A percentile compares a stretch with the other conserved stretches of the same genome.
These are phyloP conservation scores for Naso thynnoides DNA, from an alignment of 2,797 vertebrate species.

Conservation along the genomic window DNA sequence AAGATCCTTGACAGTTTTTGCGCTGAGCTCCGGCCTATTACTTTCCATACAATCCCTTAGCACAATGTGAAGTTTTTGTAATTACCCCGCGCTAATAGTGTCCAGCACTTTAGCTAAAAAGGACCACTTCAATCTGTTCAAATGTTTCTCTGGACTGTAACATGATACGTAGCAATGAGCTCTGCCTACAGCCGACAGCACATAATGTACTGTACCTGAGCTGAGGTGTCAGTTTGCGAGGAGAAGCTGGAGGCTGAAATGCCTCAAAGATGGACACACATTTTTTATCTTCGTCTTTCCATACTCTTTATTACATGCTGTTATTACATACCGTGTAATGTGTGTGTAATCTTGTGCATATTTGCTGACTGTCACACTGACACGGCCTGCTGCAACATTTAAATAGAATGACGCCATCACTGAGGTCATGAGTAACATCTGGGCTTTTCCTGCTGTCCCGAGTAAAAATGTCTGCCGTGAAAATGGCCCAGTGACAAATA, in stretches of 20 bases:
- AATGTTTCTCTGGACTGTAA: background rate
- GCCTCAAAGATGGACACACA: background rate
- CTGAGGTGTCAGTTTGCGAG: background rate
- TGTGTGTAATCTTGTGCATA: too few species aligned
- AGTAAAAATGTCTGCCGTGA: background rate
- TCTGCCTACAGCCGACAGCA: background rate
- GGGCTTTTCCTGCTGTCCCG: background rate
- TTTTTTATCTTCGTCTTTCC: background rate
- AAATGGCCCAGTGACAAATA: background rate
- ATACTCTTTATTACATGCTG: background rate
- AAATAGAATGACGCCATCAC: background rate
- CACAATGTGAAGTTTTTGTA: too few species aligned
- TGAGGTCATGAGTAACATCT: too few species aligned
- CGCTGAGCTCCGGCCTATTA: too few species aligned
- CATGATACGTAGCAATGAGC: background rate
- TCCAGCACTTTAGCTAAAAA: background rate
- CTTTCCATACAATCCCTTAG: too few species aligned
- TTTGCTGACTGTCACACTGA: background rate
- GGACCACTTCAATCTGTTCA: background rate
- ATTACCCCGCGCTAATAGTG: background rate
- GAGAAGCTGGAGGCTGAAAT: background rate
- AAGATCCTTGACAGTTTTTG: too few species aligned
- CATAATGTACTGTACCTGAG: background rate
- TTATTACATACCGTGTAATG: too few species aligned
- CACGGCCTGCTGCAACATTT: background rate